phyloP scores from a whole-genome alignment of 1,140 invertebrate genomes.

The Cyclargus thomasi region DNA sequence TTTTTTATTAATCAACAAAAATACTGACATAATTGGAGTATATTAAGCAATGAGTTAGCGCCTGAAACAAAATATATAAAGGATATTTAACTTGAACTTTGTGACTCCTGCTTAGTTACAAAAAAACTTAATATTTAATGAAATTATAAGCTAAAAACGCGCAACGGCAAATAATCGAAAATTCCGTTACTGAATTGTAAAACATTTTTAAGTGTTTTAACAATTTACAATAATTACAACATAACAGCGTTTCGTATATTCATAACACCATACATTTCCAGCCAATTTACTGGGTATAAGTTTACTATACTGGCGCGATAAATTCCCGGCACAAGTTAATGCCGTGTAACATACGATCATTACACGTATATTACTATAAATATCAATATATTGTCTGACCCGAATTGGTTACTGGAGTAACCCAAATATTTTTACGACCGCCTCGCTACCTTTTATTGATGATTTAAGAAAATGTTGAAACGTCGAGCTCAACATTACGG shows the following conservation, averaged over 20 bases:
- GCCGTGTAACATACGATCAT: background rate
- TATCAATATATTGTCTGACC: background rate
- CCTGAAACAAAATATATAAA: no score
- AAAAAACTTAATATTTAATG: no score
- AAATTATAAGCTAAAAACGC: no score
- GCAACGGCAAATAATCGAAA: no score
- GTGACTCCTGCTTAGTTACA: no score
- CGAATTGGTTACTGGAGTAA: slow-evolving; percentile 1
- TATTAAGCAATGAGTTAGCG: no score
- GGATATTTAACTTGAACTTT: no score
- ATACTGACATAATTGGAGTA: no score
- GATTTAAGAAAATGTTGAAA: slow-evolving; percentile 5
- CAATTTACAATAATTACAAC: background rate
- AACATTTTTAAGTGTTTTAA: no score
- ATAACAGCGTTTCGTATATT: background rate
- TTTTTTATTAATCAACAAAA: no score
- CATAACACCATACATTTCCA: background rate
- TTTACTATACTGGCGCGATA: background rate
- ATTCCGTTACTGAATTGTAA: no score
- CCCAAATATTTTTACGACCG: slow-evolving; percentile 6
- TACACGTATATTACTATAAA: slow-evolving; percentile 1
- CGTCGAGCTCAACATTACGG: no score
- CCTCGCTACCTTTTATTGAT: background rate
- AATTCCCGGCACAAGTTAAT: background rate
- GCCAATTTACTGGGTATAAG: background rate